phyloP scores from a whole-genome alignment of 2,797 vertebrate genomes.

The Channallabes apus region DNA sequence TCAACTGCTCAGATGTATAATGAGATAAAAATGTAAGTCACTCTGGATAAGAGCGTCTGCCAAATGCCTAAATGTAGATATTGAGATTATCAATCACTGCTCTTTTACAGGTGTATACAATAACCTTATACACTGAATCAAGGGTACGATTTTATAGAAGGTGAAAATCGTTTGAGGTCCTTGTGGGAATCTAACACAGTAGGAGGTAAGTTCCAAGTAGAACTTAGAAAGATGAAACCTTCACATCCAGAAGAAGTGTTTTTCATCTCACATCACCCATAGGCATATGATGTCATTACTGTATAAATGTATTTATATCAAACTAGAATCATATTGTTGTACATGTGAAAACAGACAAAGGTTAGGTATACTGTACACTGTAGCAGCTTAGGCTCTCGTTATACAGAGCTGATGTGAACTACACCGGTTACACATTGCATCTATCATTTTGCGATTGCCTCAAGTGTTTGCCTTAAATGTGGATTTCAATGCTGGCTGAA shows the following conservation, averaged over 20 bases:
- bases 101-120: not conserved
- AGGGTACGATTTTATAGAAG: not conserved
- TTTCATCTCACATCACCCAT: not conserved
- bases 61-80: no score
- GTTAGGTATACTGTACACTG: not conserved
- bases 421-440: not conserved
- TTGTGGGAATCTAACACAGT: not conserved
- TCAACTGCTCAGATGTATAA: no score
- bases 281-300: not conserved
- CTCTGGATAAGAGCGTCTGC: no score
- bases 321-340: not conserved
- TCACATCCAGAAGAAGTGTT: not conserved
- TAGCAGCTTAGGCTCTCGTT: not conserved
- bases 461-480: not conserved
- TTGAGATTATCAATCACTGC: not conserved
- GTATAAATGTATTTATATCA: not conserved
- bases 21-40: no score
- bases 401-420: not conserved
- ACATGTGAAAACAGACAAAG: not conserved
- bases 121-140: not conserved
- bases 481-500: not conserved
- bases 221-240: not conserved
- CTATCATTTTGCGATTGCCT: not conserved
- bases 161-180: not conserved
- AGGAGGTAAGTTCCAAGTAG: not conserved